Evolutionary conservation across 2,797 vertebrate species (phyloP), one percentile per base, ranked within the genome.

Genomic region (Odontamblyopus rebecca): DNA sequence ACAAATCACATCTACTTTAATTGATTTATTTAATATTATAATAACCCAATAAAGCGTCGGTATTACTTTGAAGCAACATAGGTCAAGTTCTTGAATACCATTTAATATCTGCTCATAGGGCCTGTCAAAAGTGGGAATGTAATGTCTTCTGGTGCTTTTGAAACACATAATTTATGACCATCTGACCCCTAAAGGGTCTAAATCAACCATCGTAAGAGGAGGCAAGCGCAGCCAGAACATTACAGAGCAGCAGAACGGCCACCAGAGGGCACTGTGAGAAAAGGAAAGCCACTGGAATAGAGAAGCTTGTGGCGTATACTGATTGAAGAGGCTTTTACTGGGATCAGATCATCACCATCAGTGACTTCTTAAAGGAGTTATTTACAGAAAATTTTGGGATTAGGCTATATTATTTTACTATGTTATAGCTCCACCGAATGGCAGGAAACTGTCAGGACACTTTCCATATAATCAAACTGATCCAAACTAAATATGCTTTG

Each of bases 241-340:
- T 32, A 38, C 35, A 48, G 68, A 70, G 79, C 60, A 41, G 65
- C 57, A 1, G 16, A 60, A 67, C 60, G 70, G 63, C 85, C 89
- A 88, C 87, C 86, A 85, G 89, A 85, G 89, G 90, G 89, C 72
- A 86, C 86, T 92, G 83, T 85, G 83, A 82, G 79, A 82, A 86
- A 88, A 73, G 67, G 73, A 78, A 85, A 82, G 57, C 64, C 38
- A 68, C 60, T 27, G 72, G 59, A 81, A 6, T 63, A 76, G 61
- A 83, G 69, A 68, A 75, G 72, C 56, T 19, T 29, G 5, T n/a
- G 35, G 30, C 5, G 32, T 0, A 35, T 6, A 61, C n/a, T 53
- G 51, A 18, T n/a, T 57, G 9, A 26, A 13, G 56, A 57, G 51
- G 9, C 51, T 53, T 53, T 56, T 56, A 26, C 19, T 26, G 9